Evolutionary conservation across 2,888 invertebrate species (phyloP).

Genomic region (Dasysyrphus tricinctus): DNA sequence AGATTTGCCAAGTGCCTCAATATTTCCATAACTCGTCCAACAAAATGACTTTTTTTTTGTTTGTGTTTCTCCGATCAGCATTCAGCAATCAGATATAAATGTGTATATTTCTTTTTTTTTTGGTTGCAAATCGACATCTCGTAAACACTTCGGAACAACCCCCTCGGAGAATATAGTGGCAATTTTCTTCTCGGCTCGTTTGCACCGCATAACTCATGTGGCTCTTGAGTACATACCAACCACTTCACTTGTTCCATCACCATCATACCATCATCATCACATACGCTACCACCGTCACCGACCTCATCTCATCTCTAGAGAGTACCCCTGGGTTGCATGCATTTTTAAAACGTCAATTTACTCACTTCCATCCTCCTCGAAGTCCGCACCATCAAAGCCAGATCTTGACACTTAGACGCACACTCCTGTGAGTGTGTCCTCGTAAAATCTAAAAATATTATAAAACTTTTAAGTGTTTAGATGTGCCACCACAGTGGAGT

Average conservation of each 20-base stretch:
- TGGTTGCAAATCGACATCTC: conserved; percentile 67
- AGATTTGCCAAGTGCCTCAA: conserved; percentile 46
- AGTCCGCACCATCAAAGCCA: conserved; percentile 10
- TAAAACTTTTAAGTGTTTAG: conserved; percentile 62
- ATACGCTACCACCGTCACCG: conserved; percentile 3
- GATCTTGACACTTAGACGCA: conserved; percentile 42
- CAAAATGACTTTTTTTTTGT: conserved; percentile 45
- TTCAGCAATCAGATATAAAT: conserved; percentile 53
- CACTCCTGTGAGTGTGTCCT: conserved; percentile 28
- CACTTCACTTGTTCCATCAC: conserved; percentile 62
- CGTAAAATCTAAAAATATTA: conserved; percentile 69
- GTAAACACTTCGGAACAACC: conserved; percentile 57
- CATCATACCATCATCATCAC: conserved; percentile 7
- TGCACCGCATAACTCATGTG: conserved; percentile 66
- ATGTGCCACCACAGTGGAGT: conserved; percentile 31
- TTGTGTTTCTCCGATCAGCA: conserved; percentile 41
- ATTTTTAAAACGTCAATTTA: conserved; percentile 68
- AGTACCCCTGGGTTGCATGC: conserved; percentile 45
- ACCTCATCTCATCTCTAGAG: conserved; percentile 6
- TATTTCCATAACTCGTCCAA: conserved; percentile 60
- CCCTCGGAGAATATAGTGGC: conserved; percentile 42
- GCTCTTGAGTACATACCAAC: background rate
- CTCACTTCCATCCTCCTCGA: background rate
- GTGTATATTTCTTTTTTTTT: conserved; percentile 15
- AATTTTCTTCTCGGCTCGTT: conserved; percentile 65